Percentiles rank a stretch among this genome's conserved stretches.
Conservation (phyloP, 2,797 vertebrate species). For the Chelon labrosus region DNA sequence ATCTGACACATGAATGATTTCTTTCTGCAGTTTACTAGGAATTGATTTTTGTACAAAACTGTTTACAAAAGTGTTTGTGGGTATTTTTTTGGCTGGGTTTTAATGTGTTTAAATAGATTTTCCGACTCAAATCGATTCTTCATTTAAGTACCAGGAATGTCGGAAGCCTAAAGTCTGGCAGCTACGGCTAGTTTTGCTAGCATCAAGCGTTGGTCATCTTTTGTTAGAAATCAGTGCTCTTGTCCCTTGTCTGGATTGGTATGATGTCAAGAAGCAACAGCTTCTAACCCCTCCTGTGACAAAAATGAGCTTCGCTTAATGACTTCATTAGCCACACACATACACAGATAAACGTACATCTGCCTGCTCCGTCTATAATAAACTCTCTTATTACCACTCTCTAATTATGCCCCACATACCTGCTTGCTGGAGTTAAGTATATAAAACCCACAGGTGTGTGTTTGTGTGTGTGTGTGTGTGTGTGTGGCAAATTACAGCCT, state of each 20-base stretch:
- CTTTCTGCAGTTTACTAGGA: too few species aligned
- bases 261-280: slow-evolving; percentile 8
- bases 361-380: slow-evolving; percentile 22
- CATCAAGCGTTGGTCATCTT: background rate
- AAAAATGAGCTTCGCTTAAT: slow-evolving; percentile 19
- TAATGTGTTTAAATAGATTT: too few species aligned
- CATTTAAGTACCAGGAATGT: too few species aligned
- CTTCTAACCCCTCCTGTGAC: slow-evolving; percentile 6
- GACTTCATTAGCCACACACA: slow-evolving; percentile 37
- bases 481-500: slow-evolving; percentile 18
- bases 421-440: slow-evolving; percentile 24
- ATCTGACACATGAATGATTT: background rate
- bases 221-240: slow-evolving; percentile 9
- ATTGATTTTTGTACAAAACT: too few species aligned
- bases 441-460: slow-evolving; percentile 41
- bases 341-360: slow-evolving; percentile 22
- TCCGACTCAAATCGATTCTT: too few species aligned
- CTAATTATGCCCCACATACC: slow-evolving; percentile 34
- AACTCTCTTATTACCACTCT: slow-evolving; percentile 31
- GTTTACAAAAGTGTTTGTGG: too few species aligned
- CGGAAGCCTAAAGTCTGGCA: too few species aligned
- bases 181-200: too few species aligned
- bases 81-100: too few species aligned
- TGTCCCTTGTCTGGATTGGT: background rate
- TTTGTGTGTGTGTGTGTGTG: slow-evolving; percentile 14